Conservation (phyloP, 1,140 invertebrate genomes). For the Scaptomyza hsui region DNA sequence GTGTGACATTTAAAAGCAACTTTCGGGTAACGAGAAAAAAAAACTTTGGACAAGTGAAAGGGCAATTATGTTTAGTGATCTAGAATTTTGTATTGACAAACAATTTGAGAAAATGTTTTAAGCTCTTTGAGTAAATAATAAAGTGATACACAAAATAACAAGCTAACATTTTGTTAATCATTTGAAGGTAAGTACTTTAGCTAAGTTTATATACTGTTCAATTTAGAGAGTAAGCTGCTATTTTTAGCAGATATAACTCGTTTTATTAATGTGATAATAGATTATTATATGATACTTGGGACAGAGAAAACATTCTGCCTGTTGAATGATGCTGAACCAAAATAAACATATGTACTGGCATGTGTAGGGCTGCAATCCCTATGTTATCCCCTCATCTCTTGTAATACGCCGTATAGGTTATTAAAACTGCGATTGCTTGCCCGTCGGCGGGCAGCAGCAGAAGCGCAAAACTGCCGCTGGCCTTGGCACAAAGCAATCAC, state of each 20-base stretch:
- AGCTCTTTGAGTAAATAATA: not conserved
- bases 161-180: not conserved
- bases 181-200: not conserved
- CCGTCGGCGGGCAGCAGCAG: slow-evolving; percentile 14
- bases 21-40: not conserved
- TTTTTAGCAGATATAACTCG: not conserved
- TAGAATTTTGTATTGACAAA: not conserved
- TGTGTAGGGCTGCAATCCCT: slow-evolving; percentile 2
- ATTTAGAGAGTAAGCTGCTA: not conserved
- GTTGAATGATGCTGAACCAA: slow-evolving; percentile 39
- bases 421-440: slow-evolving; percentile 60
- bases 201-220: not conserved
- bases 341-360: slow-evolving; percentile 21
- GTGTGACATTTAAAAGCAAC: not conserved
- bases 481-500: slow-evolving; percentile 32
- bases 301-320: slow-evolving; percentile 33
- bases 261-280: not conserved
- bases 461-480: slow-evolving; percentile 6
- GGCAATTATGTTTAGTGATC: not conserved
- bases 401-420: slow-evolving; percentile 39
- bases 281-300: slow-evolving; percentile 1
- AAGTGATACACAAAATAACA: slow-evolving; percentile 1
- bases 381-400: not conserved
- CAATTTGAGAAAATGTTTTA: not conserved
- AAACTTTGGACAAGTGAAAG: not conserved